Evolutionary conservation across 1,140 invertebrate genomes (phyloP), one percentile per base, ranked within the genome.

Genomic region (Zaprionus davidi): DNA sequence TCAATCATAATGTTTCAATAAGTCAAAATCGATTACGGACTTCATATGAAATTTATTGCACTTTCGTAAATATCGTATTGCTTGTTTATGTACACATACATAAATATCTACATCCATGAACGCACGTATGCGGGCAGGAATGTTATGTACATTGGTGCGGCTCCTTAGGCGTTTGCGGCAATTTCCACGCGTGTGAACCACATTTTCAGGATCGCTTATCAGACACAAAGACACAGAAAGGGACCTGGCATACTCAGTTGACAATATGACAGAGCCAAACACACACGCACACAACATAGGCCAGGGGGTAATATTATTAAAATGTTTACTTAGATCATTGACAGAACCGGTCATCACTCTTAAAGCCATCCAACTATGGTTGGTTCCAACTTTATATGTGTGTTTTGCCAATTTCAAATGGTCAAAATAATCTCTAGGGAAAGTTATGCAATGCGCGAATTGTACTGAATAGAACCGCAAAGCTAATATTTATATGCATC

Each of bases 1-100:
- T 91, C 90, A 91, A 91, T 91, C 90, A 91, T 91, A 91, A 91
- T 91, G 90, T 91, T 91, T 91, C 90, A 91, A 91, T 91, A 91
- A 91, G 90, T 91, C 90, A 91, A 91, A 91, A 91, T 91, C 90
- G 90, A 91, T 91, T 91, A 91, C 80, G 77, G 86, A 91, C 85
- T 91, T 91, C 90, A 91, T 91, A 86, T 86, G 81, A 91, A 86
- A 91, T 91, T 91, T 91, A 91, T 91, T 91, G 82, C 79, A 90
- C 85, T 91, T 80, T 90, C 79, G 80, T 78, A 91, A 91, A 91
- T 91, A 86, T 86, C 90, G 91, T 90, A 91, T 91, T 91, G 88
- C 71, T 71, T 78, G 71, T 53, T 60, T 68, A n/a, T 62, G 17
- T 46, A 41, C 13, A 6, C 22, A 56, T 28, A 31, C 22, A 22